phyloP scores from a whole-genome alignment of 2,888 invertebrate species.

The Argynnis bischoffii region DNA sequence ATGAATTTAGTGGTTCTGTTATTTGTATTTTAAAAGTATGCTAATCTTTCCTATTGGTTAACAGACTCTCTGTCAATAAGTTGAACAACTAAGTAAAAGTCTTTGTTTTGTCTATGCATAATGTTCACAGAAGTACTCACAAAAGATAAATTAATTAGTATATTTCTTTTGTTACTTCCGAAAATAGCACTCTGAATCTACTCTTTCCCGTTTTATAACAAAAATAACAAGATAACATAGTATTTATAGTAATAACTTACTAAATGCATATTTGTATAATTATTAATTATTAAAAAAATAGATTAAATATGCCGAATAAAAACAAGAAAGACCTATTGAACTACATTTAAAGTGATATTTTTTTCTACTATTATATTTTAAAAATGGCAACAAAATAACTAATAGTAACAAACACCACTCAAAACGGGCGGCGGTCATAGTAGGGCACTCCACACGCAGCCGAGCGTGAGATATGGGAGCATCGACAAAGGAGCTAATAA shows the following conservation, averaged over 20 bases:
- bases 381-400: slow-evolving; percentile 18
- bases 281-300: neutral
- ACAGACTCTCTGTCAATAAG: too few species aligned
- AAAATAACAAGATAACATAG: too few species aligned
- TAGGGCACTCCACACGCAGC: slow-evolving; percentile 55
- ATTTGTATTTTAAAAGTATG: neutral
- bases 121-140: too few species aligned
- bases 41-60: too few species aligned
- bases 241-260: too few species aligned
- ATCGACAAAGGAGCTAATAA: slow-evolving; percentile 76
- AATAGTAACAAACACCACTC: slow-evolving; percentile 32
- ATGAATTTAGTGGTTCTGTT: neutral
- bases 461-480: slow-evolving; percentile 71
- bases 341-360: neutral
- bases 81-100: too few species aligned
- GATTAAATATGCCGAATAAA: neutral
- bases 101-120: too few species aligned
- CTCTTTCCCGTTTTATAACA: too few species aligned
- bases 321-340: neutral
- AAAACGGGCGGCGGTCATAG: slow-evolving; percentile 40
- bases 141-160: too few species aligned
- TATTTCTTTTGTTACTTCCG: too few species aligned
- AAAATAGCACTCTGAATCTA: too few species aligned
- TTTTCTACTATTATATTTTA: neutral
- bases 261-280: too few species aligned